Base-by-base conservation (phyloP, 1,140 invertebrate species). In the Drosophila biarmipes region DNA sequence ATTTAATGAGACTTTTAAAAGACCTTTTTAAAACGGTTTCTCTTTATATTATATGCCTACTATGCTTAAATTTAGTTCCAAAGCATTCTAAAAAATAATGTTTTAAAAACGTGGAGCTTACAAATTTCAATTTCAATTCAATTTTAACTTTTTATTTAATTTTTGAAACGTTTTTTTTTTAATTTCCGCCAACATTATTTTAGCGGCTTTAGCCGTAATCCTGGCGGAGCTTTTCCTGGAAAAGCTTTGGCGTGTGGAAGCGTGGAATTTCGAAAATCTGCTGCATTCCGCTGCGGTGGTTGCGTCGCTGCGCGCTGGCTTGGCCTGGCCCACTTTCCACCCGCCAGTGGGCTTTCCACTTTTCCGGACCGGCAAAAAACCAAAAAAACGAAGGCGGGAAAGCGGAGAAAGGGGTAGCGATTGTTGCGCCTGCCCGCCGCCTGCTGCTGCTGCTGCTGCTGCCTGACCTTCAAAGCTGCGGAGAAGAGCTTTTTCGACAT, bases 261-360 rank as follows among this genome's bases (percentile, higher is more conserved):
- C 21, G n/a, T 54, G 80, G 80, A 84, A 84, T 37, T 56, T 75
- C 80, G 80, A 84, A 84, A 79, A 45, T 71, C 48, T 58, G 59
- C 76, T 85, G 76, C 80, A 84, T 78, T 71, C 59, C 27, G 48
- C 54, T 81, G 72, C 64, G 64, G 59, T 21, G 24, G 55, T 17
- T 56, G 61, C 56, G 31, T 34, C 56, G 45, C 45, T 27, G 21
- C 24, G 5, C 15, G 7, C 45, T 27, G 24, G n/a, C n/a, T 58
- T 84, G 80, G n/a, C n/a, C 57, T 84, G 80, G 40, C 76, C 80
- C 80, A 84, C 53, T 84, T 84, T 64, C 45, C 64, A 75, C 75
- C 57, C 63, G 55, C 42, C 14, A 14, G 46, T 46, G 19, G 15
- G 17, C n/a, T 31, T 27, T 67, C n/a, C 46, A 49, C 29, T 17